Evolutionary conservation across 1,140 invertebrate species (phyloP).

Genomic region (Diabrotica virgifera): DNA sequence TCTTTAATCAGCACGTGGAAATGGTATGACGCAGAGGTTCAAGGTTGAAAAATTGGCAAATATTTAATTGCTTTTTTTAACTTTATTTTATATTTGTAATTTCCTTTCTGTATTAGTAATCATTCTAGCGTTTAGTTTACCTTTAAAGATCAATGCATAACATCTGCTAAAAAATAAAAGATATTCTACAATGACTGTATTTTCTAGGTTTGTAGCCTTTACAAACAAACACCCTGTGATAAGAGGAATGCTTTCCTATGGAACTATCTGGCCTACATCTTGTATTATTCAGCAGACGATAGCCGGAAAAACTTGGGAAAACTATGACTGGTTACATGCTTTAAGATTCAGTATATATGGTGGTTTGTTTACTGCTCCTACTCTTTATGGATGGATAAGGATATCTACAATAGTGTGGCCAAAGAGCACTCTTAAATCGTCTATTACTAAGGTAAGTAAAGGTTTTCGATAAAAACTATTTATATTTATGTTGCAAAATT

Average conservation of each 20-base stretch:
- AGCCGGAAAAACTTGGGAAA: slow-evolving; percentile 53
- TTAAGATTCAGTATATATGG: slow-evolving; percentile 67
- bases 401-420: slow-evolving; percentile 64
- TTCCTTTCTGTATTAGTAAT: neutral
- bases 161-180: slow-evolving; percentile 15
- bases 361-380: slow-evolving; percentile 67
- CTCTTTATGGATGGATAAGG: slow-evolving; percentile 67
- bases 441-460: slow-evolving; percentile 62
- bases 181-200: slow-evolving; percentile 29
- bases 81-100: neutral
- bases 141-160: neutral
- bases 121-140: neutral
- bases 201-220: slow-evolving; percentile 42
- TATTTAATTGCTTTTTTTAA: neutral
- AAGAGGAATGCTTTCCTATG: slow-evolving; percentile 70
- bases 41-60: neutral
- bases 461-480: too few species aligned
- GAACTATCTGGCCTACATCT: slow-evolving; percentile 47
- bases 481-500: too few species aligned
- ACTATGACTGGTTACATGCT: slow-evolving; percentile 59
- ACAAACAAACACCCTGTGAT: slow-evolving; percentile 54
- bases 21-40: neutral
- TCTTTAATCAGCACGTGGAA: neutral
- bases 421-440: slow-evolving; percentile 58
- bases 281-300: slow-evolving; percentile 51